Conservation (phyloP, 2,888 invertebrate genomes). For the Pterobdella sp. region DNA sequence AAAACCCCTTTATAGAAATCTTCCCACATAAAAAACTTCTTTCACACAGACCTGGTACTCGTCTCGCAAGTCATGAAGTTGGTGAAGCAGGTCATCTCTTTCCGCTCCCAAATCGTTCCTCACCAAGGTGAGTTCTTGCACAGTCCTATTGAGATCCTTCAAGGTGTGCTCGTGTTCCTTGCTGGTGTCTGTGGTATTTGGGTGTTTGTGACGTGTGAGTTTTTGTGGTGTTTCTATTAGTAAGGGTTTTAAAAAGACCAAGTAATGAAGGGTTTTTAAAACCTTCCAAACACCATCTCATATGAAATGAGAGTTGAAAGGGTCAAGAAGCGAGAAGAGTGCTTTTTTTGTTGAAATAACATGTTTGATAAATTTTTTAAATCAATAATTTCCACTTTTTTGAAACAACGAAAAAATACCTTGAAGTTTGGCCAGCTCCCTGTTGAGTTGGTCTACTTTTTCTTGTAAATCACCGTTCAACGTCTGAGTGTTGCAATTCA, state of each 20-base stretch:
- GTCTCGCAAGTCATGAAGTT: conserved; percentile 90
- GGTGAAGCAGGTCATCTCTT: conserved; percentile 92
- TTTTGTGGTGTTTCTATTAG: not conserved
- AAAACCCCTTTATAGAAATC: not conserved
- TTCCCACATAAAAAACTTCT: not conserved
- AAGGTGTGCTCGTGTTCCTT: conserved; percentile 85
- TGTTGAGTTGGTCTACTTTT: conserved; percentile 68
- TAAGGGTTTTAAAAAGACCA: not conserved
- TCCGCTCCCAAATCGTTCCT: conserved; percentile 97
- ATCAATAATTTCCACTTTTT: not conserved
- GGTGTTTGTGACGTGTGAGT: not conserved
- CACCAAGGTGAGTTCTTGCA: conserved; percentile 84
- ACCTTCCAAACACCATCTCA: no score
- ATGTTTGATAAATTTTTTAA: not conserved
- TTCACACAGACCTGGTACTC: conserved; percentile 70
- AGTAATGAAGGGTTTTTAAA: not conserved
- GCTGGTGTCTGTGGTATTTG: conserved; percentile 70
- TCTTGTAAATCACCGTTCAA: conserved; percentile 26
- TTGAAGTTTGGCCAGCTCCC: conserved; percentile 53
- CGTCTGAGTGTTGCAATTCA: no score
- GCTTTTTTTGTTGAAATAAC: not conserved
- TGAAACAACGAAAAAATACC: conserved; percentile 40
- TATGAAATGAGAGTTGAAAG: no score
- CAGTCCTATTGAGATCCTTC: conserved; percentile 80
- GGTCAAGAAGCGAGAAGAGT: not conserved